Evolutionary conservation across 1,140 invertebrate genomes (phyloP), one percentile per base, ranked within the genome.

Genomic region (Drosophila subpulchrella): DNA sequence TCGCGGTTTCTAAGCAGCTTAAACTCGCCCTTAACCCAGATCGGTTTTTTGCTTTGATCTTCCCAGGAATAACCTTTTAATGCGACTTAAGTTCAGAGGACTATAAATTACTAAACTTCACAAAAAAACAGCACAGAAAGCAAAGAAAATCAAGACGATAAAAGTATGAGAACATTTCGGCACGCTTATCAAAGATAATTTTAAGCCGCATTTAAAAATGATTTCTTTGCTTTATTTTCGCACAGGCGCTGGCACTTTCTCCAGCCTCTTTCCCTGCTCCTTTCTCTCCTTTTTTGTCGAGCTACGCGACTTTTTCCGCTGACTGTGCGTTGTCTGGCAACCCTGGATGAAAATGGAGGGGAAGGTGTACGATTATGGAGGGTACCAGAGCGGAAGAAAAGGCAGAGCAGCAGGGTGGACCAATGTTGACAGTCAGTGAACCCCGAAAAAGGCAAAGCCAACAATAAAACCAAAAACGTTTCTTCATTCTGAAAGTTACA

Each of bases 191-290:
- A 84, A 84, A 84, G 76, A 84, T 84, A 80, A 84, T 84, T 84
- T 84, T 84, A 84, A 84, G 81, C 81, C 81, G 81, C 81, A 84
- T 84, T 85, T 84, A 72, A 84, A 84, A 85, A 85, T 81, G 62
- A 85, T 88, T 88, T 88, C 79, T 76, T 82, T 83, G 65, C 71
- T 78, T 65, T 76, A 55, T 71, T 71, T 72, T 76, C 36, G 47
- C 46, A 34, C 36, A 41, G 39, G 12, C 17, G 42, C 15, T 27
- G 62, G 12, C 56, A 42, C 51, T 41, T 59, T 60, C 34, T 34
- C 38, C 12, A 6, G 10, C 2, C 47, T 3, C 59, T 10, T 38
- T 38, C 57, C 34, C 20, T 11, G 10, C 6, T 2, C 24, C 24
- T 42, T 42, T 47, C 10, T 15, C 59, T 58, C 42, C n/a, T 32